Conservation (phyloP, 2,113 vertebrate genomes). For the Gavialis gangeticus region DNA sequence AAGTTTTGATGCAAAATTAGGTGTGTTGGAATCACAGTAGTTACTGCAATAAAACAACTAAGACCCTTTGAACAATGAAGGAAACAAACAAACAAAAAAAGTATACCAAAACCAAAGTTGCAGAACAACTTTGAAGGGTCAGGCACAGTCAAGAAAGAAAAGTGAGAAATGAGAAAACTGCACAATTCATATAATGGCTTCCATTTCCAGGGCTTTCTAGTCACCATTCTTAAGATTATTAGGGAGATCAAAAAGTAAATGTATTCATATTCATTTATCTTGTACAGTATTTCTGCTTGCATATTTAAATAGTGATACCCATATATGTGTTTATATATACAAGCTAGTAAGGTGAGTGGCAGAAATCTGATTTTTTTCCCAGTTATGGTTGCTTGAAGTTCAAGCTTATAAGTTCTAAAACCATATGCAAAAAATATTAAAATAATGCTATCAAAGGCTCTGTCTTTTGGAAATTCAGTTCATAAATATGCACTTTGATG, state of each 20-base stretch:
- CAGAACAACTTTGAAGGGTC: not conserved
- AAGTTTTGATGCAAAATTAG: not conserved
- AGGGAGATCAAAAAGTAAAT: constrained; percentile 49
- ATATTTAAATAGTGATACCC: constrained; percentile 35
- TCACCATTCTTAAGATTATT: constrained; percentile 5
- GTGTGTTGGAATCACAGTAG: not conserved
- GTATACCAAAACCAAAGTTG: not conserved
- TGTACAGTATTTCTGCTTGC: constrained; percentile 19
- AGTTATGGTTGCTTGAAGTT: constrained; percentile 60
- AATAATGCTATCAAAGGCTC: constrained; percentile 71
- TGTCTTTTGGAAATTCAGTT: constrained; percentile 56
- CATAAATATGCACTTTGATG: constrained; percentile 80
- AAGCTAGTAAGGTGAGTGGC: constrained; percentile 4
- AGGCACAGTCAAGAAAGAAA: constrained; percentile 15
- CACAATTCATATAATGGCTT: not conserved
- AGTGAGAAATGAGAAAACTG: not conserved
- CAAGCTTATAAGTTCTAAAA: constrained; percentile 48
- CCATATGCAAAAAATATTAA: constrained; percentile 72
- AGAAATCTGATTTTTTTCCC: constrained; percentile 42
- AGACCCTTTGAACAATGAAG: not conserved
- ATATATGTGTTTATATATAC: constrained; percentile 59
- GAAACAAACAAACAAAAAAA: not conserved
- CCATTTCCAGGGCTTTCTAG: constrained; percentile 4
- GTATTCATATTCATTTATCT: constrained; percentile 28
- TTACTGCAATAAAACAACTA: not conserved